Percentiles rank a stretch among this genome's conserved stretches.
Evolutionary conservation across 1,140 invertebrate genomes (phyloP).

Genomic region (Lanistes nyassanus): DNA sequence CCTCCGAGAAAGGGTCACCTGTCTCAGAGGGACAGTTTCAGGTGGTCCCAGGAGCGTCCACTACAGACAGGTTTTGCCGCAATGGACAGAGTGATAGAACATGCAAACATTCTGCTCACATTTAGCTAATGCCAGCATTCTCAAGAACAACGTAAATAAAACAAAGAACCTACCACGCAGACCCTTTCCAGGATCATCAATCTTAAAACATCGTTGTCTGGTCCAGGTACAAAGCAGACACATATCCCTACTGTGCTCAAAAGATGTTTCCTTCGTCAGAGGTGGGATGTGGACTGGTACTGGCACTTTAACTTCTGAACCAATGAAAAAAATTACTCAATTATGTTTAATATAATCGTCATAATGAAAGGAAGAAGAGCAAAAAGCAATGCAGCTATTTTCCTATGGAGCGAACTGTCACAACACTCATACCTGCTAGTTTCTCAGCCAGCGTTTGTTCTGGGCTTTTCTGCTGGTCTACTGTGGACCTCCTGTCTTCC

Average conservation of each 20-base stretch:
- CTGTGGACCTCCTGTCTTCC: conserved; percentile 51
- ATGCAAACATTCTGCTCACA: too few relatives aligned
- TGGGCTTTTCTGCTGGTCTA: conserved; percentile 13
- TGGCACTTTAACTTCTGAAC: conserved; percentile 16
- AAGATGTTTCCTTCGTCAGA: conserved; percentile 27
- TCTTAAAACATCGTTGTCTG: conserved; percentile 20
- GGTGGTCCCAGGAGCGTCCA: too few relatives aligned
- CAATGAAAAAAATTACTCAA: not conserved
- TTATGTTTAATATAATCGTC: not conserved
- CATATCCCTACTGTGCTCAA: conserved; percentile 26
- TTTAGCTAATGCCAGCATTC: too few relatives aligned
- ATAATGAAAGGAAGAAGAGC: not conserved
- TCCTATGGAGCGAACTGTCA: too few relatives aligned
- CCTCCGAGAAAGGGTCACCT: too few relatives aligned
- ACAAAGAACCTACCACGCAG: too few relatives aligned
- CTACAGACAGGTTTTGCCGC: too few relatives aligned
- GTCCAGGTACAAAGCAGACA: conserved; percentile 31
- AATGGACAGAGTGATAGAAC: too few relatives aligned
- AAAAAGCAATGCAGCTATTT: not conserved
- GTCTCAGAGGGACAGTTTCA: too few relatives aligned
- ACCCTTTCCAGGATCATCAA: not conserved
- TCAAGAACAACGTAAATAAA: too few relatives aligned
- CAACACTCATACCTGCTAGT: not conserved
- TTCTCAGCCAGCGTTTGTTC: conserved; percentile 3
- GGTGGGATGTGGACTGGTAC: conserved; percentile 26